Percentiles rank a stretch among this genome's conserved stretches.
phyloP scores from a whole-genome alignment of 2,888 invertebrate genomes.

The Geotrupes spiniger region DNA sequence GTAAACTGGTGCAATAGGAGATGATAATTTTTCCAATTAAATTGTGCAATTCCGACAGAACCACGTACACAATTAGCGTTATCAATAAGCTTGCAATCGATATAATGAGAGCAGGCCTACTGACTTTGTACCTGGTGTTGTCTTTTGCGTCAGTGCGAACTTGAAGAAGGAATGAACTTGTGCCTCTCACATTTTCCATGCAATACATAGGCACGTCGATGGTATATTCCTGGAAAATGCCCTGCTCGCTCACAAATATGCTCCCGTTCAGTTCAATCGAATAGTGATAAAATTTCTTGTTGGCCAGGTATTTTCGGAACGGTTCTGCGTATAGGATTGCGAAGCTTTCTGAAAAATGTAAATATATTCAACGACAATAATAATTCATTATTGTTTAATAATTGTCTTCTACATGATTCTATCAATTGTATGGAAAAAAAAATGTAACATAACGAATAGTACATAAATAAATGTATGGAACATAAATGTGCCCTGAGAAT shows the following conservation, averaged over 20 bases:
- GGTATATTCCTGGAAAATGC: not conserved
- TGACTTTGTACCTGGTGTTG: not conserved
- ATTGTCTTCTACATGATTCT: no score
- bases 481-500: no score
- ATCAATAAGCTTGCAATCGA: slow-evolving; percentile 14
- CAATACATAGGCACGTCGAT: slow-evolving; percentile 5
- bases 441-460: no score
- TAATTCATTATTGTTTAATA: no score
- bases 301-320: not conserved
- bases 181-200: not conserved
- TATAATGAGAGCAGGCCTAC: slow-evolving; percentile 10
- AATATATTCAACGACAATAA: no score
- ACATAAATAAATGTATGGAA: no score
- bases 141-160: not conserved
- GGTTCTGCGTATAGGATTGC: not conserved
- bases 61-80: slow-evolving; percentile 12
- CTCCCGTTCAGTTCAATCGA: slow-evolving; percentile 3
- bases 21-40: slow-evolving; percentile 19
- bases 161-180: not conserved
- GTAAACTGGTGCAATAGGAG: slow-evolving; percentile 13
- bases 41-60: slow-evolving; percentile 14
- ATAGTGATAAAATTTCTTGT: not conserved
- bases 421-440: no score
- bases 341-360: not conserved
- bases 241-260: slow-evolving; percentile 1